Base-by-base conservation (phyloP, 2,888 invertebrate genomes). In the Coelinius sp. region DNA sequence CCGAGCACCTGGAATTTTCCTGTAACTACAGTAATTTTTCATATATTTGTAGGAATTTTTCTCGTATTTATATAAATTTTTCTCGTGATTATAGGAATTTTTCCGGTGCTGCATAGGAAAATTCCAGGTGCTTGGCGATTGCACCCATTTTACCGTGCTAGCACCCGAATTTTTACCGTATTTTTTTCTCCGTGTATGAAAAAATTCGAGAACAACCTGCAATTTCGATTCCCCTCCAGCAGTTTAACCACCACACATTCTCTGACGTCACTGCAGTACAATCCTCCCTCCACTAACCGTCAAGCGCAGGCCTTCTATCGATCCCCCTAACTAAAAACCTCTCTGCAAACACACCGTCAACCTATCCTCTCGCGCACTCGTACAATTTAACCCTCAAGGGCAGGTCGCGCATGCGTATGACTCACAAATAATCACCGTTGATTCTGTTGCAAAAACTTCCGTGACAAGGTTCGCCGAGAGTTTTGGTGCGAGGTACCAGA, bases 381-480 rank as follows among this genome's bases (percentile, higher is more conserved):
- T 25, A 25, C 77, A 76, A 78, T 73, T 76, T 77, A 77, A 81
- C 73, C 77, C 70, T 71, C 70, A 73, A 76, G 74, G 73, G 73
- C 77, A 76, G 75, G 76, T 76, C 76, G 78, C 77, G 71, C 56
- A 63, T 52, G 73, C 75, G 73, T 65, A 68, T 2, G n/a, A 31
- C 14, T 3, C 12, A 7, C 8, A 53, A 31, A 22, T 3, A 35
- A 71, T 41, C 38, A 7, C 69, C 38, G 46, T 70, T 52, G 70
- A 27, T 46, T 63, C 52, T 73, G 73, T 71, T 59, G 73, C 64
- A 63, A 62, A 72, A 72, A 68, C 56, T 63, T 63, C 24, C 65
- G 69, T 53, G 62, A 44, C 68, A 71, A 63, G 49, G 71, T 68
- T 44, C 53, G 24, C 44, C 25, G n/a, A 25, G 49, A 56, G 52